Evolutionary conservation across 2,888 invertebrate species (phyloP), one percentile per base, ranked within the genome.

Genomic region (Mystacides longicornis): DNA sequence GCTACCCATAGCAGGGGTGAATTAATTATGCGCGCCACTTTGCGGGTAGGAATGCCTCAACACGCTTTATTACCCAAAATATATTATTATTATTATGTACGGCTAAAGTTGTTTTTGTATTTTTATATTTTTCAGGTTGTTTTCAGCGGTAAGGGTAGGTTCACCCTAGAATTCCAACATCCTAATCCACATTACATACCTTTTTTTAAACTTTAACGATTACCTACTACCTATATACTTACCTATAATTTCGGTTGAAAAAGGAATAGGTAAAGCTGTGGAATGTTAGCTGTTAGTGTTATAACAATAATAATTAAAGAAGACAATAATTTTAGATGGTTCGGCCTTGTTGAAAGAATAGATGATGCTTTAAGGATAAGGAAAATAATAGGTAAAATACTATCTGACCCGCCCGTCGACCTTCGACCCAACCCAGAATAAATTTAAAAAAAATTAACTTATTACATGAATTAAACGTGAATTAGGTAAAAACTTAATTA

Each of bases 1-100:
- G n/a, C n/a, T n/a, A n/a, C n/a, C n/a, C n/a, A n/a, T n/a, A n/a
- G n/a, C n/a, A 7, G 16, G 47, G 52, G 46, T 19, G 47, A 52
- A 52, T 52, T 52, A 52, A 52, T 52, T 23, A 47, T 52, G 46
- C 52, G 18, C 16, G 46, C 52, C 52, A 52, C 52, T 52, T 52
- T 31, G 46, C 47, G 31, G 46, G n/a, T 27, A 31, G 47, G 31
- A 46, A 52, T 45, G 46, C 47, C 47, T 52, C 27, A 52, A 52
- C 52, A 33, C 47, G 52, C 20, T 52, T 52, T 52, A 52, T 52
- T 52, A 16, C 14, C 23, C 21, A 31, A n/a, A 52, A 20, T 46
- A 52, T 45, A 52, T 48, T 37, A 37, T 37, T 37, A 37, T 37
- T 37, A 7, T 37, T 14, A 37, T 14, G 11, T 27, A 27, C 27